Base-by-base conservation (phyloP, 2,113 vertebrate species). In the Serilophus lunatus region DNA sequence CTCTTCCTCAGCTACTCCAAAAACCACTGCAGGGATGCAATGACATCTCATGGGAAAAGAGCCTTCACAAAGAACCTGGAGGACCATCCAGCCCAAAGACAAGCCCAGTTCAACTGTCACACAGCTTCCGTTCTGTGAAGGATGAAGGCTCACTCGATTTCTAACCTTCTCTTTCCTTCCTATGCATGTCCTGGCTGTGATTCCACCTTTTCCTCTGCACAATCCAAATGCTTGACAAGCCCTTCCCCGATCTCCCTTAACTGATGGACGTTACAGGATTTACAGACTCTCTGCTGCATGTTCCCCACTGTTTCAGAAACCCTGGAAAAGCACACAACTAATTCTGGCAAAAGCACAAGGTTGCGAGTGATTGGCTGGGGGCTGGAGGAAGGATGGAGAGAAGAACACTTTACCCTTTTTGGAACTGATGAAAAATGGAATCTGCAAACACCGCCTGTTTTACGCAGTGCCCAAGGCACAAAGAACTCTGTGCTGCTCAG, bases 231-330 rank as follows among this genome's bases (percentile, higher is more conserved):
- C 8, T 69, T n/a, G 44, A 61, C n/a, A 70, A 81, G 50, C n/a
- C 33, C 23, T 53, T 66, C 28, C 47, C 51, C 7, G 29, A 59
- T 16, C 40, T 65, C 79, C 44, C 51, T 13, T 10, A 53, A 86
- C 25, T 71, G 47, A 42, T 1, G n/a, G 18, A 68, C n/a, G 18
- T 18, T 10, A 42, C 3, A 24, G 24, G 59, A 33, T 4, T 31
- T 31, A 54, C 33, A 87, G 56, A 63, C 3, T 6, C 54, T 57
- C 56, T 35, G 47, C 65, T 74, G 36, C 29, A 40, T 0, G 0
- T 56, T 80, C 61, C 13, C 15, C 0, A 0, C 23, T 57, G 22
- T 35, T 77, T 57, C 33, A 42, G n/a, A n/a, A n/a, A n/a, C n/a
- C n/a, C n/a, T n/a, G n/a, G n/a, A 50, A 64, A 53, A 63, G 19